Conservation (phyloP, 2,888 invertebrate species). For the Coelinius sp. region DNA sequence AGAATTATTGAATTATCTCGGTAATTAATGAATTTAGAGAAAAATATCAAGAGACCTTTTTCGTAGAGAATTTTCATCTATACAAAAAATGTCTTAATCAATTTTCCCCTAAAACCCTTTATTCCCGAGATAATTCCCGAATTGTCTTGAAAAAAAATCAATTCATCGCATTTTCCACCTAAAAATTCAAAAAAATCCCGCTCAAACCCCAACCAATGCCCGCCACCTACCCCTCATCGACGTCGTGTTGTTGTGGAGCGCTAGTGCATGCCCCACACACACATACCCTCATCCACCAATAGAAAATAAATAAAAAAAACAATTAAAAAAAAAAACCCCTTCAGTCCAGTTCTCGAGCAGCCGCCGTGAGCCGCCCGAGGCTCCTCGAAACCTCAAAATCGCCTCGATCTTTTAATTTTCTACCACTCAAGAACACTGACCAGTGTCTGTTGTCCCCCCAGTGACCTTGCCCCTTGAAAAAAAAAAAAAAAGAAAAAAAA, state of each 20-base stretch:
- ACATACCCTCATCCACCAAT: background rate
- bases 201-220: background rate
- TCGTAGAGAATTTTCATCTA: too few relatives aligned
- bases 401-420: background rate
- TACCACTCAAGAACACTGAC: background rate
- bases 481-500: background rate
- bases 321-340: slow-evolving; percentile 19
- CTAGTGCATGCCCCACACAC: background rate
- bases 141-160: too few relatives aligned
- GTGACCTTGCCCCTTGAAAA: background rate
- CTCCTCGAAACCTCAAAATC: slow-evolving; percentile 4
- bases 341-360: slow-evolving; percentile 23
- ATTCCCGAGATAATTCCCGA: too few relatives aligned
- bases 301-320: background rate
- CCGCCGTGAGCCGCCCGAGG: slow-evolving; percentile 8
- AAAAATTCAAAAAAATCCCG: background rate
- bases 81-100: too few relatives aligned
- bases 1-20: too few relatives aligned
- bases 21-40: too few relatives aligned
- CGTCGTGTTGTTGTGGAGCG: background rate
- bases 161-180: too few relatives aligned
- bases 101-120: too few relatives aligned
- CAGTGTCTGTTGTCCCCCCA: background rate
- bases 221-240: background rate
- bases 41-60: too few relatives aligned